Base-by-base conservation (phyloP, 2,888 invertebrate genomes). In the Coecobrya sp. region DNA sequence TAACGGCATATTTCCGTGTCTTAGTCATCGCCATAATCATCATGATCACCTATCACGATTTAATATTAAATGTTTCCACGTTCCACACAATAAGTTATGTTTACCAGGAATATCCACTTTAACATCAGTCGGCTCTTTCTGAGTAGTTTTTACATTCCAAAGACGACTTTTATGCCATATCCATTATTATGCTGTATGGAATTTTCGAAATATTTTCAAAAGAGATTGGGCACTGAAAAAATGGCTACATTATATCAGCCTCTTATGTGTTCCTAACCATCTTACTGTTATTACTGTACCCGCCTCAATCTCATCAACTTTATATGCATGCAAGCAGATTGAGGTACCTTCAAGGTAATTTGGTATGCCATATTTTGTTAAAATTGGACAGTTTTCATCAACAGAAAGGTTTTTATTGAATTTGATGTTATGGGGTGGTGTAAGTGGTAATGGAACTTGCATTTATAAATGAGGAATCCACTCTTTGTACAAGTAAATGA, bases 361-460 rank as follows among this genome's bases (percentile, higher is more conserved):
- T 85, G 70, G 85, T 55, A 10, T n/a, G 59, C 76, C 89, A 90
- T 90, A 90, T 90, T 73, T 84, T 90, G 59, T 85, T n/a, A 62
- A 82, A 85, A 90, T 90, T 85, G 27, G 89, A 90, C 89, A 90
- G 73, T 85, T 90, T 76, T 90, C 89, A 90, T 90, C 89, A 90
- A 90, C 84, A 85, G 19, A 45, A 25, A 25, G 22, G 11, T 16
- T 82, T 55, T 59, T 68, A n/a, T 87, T 65, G 59, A 87, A 76
- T 30, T 65, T 85, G 85, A 65, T 65, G 49, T 25, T n/a, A n/a
- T 11, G 49, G 25, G 68, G 45, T 68, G 85, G 85, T 73, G 42
- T n/a, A 7, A 25, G 16, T 30, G 30, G 19, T 68, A 68, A 68
- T 68, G 25, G 59, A 59, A 59, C 49, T 49, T 49, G 11, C 1